Evolutionary conservation across 2,797 vertebrate species (phyloP).

Genomic region (Enoplosus armatus): DNA sequence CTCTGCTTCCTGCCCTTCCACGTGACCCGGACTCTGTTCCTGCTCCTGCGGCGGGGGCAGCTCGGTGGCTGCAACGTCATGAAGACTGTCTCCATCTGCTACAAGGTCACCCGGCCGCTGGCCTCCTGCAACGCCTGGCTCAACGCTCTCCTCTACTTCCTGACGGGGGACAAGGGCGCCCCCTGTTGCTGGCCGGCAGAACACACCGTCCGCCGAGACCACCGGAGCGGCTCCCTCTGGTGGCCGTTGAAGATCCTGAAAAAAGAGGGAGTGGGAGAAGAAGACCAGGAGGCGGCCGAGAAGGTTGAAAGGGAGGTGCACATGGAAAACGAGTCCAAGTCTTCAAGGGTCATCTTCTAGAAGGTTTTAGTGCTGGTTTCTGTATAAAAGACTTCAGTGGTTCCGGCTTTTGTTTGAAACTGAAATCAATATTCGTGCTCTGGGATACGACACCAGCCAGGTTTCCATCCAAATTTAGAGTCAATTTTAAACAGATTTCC

Average conservation of each 20-base stretch:
- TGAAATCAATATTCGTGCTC: neutral
- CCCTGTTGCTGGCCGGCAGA: conserved; percentile 78
- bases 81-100: conserved; percentile 87
- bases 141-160: conserved; percentile 89
- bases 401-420: neutral
- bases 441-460: neutral
- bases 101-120: conserved; percentile 88
- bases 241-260: conserved; percentile 85
- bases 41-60: conserved; percentile 82
- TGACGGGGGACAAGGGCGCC: conserved; percentile 87
- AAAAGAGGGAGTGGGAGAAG: conserved; percentile 79
- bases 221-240: conserved; percentile 77
- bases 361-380: neutral
- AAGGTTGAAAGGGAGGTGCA: conserved; percentile 72
- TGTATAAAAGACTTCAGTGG: neutral
- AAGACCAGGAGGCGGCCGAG: conserved; percentile 73
- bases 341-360: conserved; percentile 76
- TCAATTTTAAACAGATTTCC: neutral
- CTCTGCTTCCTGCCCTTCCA: conserved; percentile 89
- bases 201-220: conserved; percentile 56
- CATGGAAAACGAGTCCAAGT: conserved; percentile 83
- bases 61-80: conserved; percentile 81
- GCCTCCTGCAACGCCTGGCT: conserved; percentile 90
- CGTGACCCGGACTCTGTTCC: conserved; percentile 87
- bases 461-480: neutral